Conservation (phyloP, 2,113 vertebrate genomes). For the Ceyx margarethae region DNA sequence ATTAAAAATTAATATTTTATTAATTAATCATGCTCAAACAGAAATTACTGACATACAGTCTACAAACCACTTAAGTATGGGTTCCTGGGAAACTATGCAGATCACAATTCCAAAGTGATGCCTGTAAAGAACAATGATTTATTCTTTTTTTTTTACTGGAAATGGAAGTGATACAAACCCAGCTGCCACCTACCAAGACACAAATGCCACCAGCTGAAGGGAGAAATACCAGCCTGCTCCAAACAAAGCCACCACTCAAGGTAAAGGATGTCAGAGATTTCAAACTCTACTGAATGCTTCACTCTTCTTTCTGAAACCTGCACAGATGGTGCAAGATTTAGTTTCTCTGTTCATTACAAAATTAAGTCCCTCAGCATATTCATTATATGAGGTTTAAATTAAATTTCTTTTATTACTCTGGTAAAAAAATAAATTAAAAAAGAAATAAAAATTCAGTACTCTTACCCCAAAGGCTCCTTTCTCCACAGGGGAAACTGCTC, state of each 20-base stretch:
- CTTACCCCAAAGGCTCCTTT: not conserved
- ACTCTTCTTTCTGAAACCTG: not conserved
- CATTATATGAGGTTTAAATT: not conserved
- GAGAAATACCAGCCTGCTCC: not conserved
- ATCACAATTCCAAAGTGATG: not conserved
- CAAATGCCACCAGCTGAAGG: not conserved
- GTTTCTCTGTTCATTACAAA: not conserved
- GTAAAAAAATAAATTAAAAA: not conserved
- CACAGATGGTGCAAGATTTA: not conserved
- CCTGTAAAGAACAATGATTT: not conserved
- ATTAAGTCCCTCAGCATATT: not conserved
- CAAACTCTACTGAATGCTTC: not conserved
- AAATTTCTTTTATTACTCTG: not conserved
- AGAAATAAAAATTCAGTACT: not conserved
- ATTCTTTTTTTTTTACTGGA: not conserved
- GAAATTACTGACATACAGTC: not conserved
- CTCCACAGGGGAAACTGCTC: not conserved
- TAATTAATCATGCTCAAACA: slow-evolving; percentile 15
- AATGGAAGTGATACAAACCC: not conserved
- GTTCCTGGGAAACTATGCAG: not conserved
- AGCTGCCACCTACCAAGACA: not conserved
- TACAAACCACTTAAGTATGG: not conserved
- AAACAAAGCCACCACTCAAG: not conserved
- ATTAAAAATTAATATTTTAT: slow-evolving; percentile 7
- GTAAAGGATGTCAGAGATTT: not conserved